Conservation (phyloP, 2,888 invertebrate species). For the Diadromus collaris region DNA sequence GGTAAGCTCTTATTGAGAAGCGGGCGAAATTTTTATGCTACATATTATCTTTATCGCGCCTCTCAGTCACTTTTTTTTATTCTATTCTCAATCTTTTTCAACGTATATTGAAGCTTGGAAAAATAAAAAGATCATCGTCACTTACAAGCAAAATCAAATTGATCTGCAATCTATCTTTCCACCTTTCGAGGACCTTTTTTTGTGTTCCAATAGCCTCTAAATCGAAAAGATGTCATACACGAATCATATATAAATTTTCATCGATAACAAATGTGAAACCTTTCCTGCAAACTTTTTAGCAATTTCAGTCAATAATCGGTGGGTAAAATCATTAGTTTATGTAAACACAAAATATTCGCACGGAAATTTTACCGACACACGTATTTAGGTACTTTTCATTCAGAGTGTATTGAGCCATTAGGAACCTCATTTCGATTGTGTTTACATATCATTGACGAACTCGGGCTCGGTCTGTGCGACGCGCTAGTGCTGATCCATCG, state of each 20-base stretch:
- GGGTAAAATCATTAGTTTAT: not conserved
- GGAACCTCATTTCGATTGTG: slow-evolving; percentile 11
- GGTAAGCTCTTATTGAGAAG: slow-evolving; percentile 70
- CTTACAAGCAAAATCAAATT: not conserved
- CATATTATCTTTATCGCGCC: slow-evolving; percentile 27
- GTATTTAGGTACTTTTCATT: not conserved
- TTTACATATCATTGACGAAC: slow-evolving; percentile 6
- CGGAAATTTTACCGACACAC: slow-evolving; percentile 4
- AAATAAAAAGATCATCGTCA: slow-evolving; percentile 1
- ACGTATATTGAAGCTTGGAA: not conserved
- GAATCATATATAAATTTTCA: not conserved
- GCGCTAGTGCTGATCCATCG: slow-evolving; percentile 2
- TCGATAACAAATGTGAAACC: not conserved
- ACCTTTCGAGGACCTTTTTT: not conserved
- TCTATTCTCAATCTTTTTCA: slow-evolving; percentile 8
- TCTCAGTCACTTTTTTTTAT: slow-evolving; percentile 19
- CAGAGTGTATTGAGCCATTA: slow-evolving; percentile 2
- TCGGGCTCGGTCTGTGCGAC: not conserved
- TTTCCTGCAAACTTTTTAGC: not conserved
- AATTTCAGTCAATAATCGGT: not conserved
- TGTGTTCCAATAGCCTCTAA: not conserved
- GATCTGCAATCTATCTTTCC: not conserved
- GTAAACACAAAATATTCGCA: slow-evolving; percentile 9
- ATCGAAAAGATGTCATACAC: not conserved
- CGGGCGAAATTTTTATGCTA: slow-evolving; percentile 29